Evolutionary conservation across 2,888 invertebrate species (phyloP), one percentile per base, ranked within the genome.

Genomic region (Gymnoscelis rufifasciata): DNA sequence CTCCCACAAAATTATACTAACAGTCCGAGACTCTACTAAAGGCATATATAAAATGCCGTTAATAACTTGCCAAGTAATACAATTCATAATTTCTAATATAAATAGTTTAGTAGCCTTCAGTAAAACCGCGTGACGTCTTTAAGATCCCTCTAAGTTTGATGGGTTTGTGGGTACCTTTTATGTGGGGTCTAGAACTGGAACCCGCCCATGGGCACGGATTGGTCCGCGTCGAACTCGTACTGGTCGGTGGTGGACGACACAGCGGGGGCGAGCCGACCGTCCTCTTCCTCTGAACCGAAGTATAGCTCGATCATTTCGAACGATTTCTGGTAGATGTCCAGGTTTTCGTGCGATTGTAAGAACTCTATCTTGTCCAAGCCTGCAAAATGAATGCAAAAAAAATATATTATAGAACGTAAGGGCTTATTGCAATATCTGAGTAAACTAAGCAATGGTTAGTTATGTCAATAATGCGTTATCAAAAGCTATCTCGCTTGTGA

Each of bases 341-440:
- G 92, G 74, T 98, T 98, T 78, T 97, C 96, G 78, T 99, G 98
- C 33, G 97, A 97, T 80, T 99, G 98, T 40, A 99, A 90, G 83
- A 96, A 98, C 87, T 99, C 98, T 60, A 99, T 97, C 90, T 98
- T 98, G 78, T 99, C 98, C 76, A 99, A 90, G 71, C 98, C 97
- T 96, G 15, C 33, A 43, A 36, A 47, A 35, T 13, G n/a, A 15
- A 12, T 14, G 8, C 7, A 8, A 7, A 14, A 12, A 29, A 8
- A 11, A 10, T 29, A 7, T 29, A 29, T 11, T 6, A 11, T 12
- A n/a, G n/a, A n/a, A n/a, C n/a, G n/a, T n/a, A n/a, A n/a, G n/a
- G n/a, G n/a, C n/a, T n/a, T n/a, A n/a, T n/a, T n/a, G n/a, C n/a
- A n/a, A n/a, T n/a, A n/a, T n/a, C n/a, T n/a, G n/a, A n/a, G n/a